Base-by-base conservation (phyloP, 1,140 invertebrate genomes). In the Drosophila ananassae region DNA sequence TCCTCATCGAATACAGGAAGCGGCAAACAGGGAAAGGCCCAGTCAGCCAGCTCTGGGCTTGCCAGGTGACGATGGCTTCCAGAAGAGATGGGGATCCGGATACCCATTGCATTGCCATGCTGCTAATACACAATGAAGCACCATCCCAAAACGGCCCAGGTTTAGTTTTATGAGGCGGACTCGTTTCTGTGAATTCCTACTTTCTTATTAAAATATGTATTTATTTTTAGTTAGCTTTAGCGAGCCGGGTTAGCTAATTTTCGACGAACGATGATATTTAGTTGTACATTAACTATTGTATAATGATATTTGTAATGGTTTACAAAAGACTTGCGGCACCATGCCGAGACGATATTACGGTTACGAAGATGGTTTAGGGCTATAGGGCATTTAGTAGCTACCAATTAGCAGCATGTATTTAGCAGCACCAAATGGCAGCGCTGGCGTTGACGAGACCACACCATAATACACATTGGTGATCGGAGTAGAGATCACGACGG, bases 21-120 rank as follows among this genome's bases (percentile, higher is more conserved):
- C 3, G 69, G 76, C 52, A 91, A 91, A 64, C 90, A 89, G 63
- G 32, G 80, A 69, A 91, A 91, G 81, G 79, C 75, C 17, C 90
- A 91, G 46, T 55, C 83, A 50, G 77, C 87, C 63, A 64, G 80
- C 46, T 73, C 64, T 51, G 66, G 68, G 37, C 87, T 80, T 80
- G 76, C 81, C 84, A 91, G 90, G 90, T 91, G 90, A 91, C 90
- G 77, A 75, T 90, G 84, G 90, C 67, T 75, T 58, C 72, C 72
- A 50, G 72, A 37, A 66, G 52, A 58, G 53, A 54, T 61, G 51
- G 51, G 54, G 54, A 51, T 54, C 59, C 56, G 73, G 48, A 68
- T 77, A 66, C 54, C 59, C 76, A 84, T 79, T 61, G 56, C 63
- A 57, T 72, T 78, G 77, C 62, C 59, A 73, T 81, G 82, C 82